These are phyloP conservation scores for Spilarctia lutea DNA, from an alignment of 2,888 invertebrate species.

Conservation along the genomic window DNA sequence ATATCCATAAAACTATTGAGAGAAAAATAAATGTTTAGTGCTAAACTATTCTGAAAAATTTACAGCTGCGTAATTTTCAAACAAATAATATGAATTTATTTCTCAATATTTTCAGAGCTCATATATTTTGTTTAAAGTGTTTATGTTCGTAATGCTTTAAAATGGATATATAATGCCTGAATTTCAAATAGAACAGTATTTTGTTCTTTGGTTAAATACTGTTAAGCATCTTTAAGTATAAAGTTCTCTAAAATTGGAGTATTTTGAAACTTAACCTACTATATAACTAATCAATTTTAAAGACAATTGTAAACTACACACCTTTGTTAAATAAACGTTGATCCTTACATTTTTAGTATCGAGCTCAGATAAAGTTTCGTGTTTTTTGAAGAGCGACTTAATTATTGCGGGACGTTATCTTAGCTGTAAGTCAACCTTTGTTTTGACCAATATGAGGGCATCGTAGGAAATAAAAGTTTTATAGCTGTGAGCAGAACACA, in stretches of 20 bases:
- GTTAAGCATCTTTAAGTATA: not conserved
- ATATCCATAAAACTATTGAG: not conserved
- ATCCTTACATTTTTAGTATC: constrained; percentile 47
- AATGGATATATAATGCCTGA: not conserved
- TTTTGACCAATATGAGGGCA: not conserved
- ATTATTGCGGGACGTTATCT: constrained; percentile 29
- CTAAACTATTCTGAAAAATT: not conserved
- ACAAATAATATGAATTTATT: not conserved
- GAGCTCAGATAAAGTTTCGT: constrained; percentile 56
- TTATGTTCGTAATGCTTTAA: not conserved
- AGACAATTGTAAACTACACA: not conserved
- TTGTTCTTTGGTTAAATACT: not conserved
- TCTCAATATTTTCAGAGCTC: not conserved
- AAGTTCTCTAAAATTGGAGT: not conserved
- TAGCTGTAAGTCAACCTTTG: not conserved
- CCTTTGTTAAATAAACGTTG: constrained; percentile 32
- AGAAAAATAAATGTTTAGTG: not conserved
- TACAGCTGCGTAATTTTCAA: not conserved
- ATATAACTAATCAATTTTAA: not conserved
- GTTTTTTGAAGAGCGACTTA: constrained; percentile 51
- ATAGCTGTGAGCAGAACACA: not conserved
- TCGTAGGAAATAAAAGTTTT: not conserved
- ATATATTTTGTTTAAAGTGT: not conserved
- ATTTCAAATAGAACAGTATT: not conserved
- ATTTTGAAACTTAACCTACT: not conserved